Base-by-base conservation (phyloP, 1,140 invertebrate species). In the Vanessa atalanta region DNA sequence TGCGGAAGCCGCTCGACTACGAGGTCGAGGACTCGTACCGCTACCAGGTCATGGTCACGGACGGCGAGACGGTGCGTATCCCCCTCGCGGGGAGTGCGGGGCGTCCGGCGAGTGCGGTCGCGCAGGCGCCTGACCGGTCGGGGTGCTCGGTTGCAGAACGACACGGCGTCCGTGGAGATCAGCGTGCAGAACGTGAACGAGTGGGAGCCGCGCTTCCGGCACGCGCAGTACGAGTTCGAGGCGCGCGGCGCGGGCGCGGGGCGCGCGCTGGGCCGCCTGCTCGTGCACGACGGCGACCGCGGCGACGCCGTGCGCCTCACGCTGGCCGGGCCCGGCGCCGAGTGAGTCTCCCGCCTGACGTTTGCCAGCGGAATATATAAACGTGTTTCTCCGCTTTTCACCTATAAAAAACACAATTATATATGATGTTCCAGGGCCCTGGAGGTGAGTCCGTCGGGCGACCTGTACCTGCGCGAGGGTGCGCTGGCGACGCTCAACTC, bases 151-250 rank as follows among this genome's bases (percentile, higher is more conserved):
- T 93, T 94, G 1, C 93, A 97, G 96, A 97, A 97, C 85, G 97
- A 97, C 85, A 94, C 94, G 13, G 93, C 94, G 9, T 89, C 93
- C 0, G 92, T 98, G 0, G 97, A 97, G 71, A 94, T 99, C 11
- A 95, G 95, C 0, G 96, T 99, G 4, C 93, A 97, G 78, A 96
- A 98, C 88, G 96, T 98, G 0, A 99, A 99, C 86, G 97, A 98
- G 43, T 65, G 31, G 20, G 93, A 93, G 61, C 91, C 80, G 64
- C 88, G 65, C 26, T 91, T 94, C 73, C 95, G 95, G 83, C 94
- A 95, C 89, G 95, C 96, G 0, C 96, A 97, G 84, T 98, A 98
- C 84, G 97, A 97, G 93, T 98, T 97, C 87, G 91, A 96, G 31
- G 97, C 51, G 96, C 31, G 86, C 16, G 70, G 26, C 31, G 87